Evolutionary conservation across 2,797 vertebrate genomes (phyloP), one percentile per base, ranked within the genome.

Genomic region (Rhincodon typus): DNA sequence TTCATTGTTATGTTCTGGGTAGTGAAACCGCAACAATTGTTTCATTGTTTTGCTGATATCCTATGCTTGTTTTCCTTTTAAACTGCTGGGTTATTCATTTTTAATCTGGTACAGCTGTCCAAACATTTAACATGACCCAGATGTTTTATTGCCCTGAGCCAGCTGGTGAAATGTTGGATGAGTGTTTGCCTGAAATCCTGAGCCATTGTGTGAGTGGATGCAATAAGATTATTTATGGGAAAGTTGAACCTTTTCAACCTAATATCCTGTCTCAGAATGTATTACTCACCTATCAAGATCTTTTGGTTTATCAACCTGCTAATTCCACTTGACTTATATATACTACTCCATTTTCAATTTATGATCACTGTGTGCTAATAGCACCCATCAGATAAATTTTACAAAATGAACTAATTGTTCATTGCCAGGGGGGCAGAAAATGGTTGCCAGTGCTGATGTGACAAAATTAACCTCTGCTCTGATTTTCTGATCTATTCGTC

Each of bases 31-130:
- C 90, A 69, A 38, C 62, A 93, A 67, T 93, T 42, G 17, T 62
- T n/a, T 42, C 90, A 93, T 69, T 67, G 90, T 93, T 42, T 67
- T 25, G n/a, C 90, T 21, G 90, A 93, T n/a, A 69, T 93, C 90
- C 90, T 38, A 38, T 38, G n/a, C 62, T 42, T 67, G 90, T 93
- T 93, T 90, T 67, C 62, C 42, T 42, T 67, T 27, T 27, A 19
- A 19, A 19, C 38, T 62, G 34, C 62, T 66, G 34, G 57, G 30
- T 57, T n/a, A 66, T 91, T 91, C 88, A 62, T 91, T 93, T n/a
- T 25, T 93, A 93, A 93, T 25, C 25, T 38, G 12, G 62, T 42
- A 38, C 90, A 93, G 90, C 90, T 93, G n/a, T 93, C 62, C 21
- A 93, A 93, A 67, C 62, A 19, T 42, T 67, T 25, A 93, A 67